Evolutionary conservation across 2,797 vertebrate species (phyloP).

Genomic region (Cheirogaleus major): DNA sequence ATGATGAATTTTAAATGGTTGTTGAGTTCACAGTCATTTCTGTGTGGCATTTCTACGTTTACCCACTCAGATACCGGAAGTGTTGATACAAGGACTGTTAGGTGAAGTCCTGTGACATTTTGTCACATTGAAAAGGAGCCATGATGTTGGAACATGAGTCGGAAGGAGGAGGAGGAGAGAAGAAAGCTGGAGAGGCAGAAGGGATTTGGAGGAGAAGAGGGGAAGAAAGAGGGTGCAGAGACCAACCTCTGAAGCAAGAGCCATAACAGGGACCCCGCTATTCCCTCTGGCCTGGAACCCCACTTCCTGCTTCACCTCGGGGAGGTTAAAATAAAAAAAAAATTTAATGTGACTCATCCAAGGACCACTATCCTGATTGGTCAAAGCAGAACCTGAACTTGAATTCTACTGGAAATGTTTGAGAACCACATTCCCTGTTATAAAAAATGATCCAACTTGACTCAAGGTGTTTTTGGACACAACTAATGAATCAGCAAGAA

Average conservation of each 20-base stretch:
- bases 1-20: background rate
- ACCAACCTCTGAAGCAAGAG: background rate
- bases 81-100: background rate
- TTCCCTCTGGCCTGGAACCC: rapidly evolving
- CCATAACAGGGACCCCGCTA: rapidly evolving
- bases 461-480: background rate
- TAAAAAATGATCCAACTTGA: background rate
- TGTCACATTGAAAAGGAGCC: background rate
- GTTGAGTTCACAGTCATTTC: background rate
- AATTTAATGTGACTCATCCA: background rate
- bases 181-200: background rate
- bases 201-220: background rate
- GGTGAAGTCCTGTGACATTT: background rate
- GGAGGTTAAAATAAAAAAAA: background rate
- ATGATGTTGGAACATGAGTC: background rate
- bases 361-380: background rate
- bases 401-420: background rate
- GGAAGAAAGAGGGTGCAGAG: background rate
- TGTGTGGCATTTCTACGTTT: background rate
- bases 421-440: background rate
- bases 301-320: background rate
- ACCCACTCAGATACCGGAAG: background rate
- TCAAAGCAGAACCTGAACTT: background rate
- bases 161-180: background rate
- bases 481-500: constrained; percentile 63